Percentiles rank a stretch among this genome's conserved stretches.
These are phyloP conservation scores for Sinella curviseta DNA, from an alignment of 1,140 invertebrate genomes.

Conservation along the genomic window DNA sequence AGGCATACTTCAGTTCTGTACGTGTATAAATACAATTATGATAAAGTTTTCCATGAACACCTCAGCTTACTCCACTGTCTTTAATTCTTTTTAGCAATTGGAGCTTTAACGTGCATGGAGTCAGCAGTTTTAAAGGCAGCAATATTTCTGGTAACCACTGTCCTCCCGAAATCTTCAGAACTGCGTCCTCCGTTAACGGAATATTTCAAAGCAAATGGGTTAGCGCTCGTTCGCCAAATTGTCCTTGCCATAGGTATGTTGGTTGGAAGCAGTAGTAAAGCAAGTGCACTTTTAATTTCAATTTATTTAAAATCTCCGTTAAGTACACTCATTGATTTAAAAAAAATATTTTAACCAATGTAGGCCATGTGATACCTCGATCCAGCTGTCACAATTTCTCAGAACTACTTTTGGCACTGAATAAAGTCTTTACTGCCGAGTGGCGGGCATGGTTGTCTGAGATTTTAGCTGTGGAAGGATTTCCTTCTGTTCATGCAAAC, in stretches of 20 bases:
- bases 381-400: constrained; percentile 33
- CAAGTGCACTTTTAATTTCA: not conserved
- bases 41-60: too few species aligned
- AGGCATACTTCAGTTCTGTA: constrained; percentile 36
- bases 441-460: constrained; percentile 44
- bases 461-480: constrained; percentile 34
- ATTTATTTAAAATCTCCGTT: too few species aligned
- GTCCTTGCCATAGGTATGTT: constrained; percentile 42
- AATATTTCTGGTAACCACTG: constrained; percentile 36
- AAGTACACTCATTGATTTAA: too few species aligned
- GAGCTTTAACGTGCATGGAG: constrained; percentile 39
- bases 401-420: constrained; percentile 32
- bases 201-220: constrained; percentile 35
- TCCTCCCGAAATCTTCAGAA: constrained; percentile 33
- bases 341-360: too few species aligned
- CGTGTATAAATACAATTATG: not conserved
- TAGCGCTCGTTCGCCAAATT: constrained; percentile 36
- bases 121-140: constrained; percentile 40
- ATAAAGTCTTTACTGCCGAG: constrained; percentile 39
- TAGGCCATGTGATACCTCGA: constrained; percentile 43
- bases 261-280: too few species aligned
- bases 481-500: constrained; percentile 41
- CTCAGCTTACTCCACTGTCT: too few species aligned
- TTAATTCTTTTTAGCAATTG: constrained; percentile 23
- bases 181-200: constrained; percentile 33